phyloP scores from a whole-genome alignment of 1,140 invertebrate genomes.

The Heliconius himera region DNA sequence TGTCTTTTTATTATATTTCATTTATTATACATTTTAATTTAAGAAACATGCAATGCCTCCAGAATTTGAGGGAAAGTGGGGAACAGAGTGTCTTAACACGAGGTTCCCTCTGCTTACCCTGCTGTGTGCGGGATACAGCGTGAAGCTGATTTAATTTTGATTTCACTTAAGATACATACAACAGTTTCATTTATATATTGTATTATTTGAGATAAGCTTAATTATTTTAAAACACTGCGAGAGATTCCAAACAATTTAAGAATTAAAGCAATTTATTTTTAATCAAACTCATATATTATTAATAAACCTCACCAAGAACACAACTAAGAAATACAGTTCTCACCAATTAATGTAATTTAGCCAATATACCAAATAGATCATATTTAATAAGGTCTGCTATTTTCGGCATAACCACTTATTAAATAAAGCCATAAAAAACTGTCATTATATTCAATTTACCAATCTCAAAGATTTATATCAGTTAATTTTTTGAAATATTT shows the following conservation, averaged over 20 bases:
- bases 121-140: too few relatives aligned
- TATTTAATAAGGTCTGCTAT: neutral
- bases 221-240: too few relatives aligned
- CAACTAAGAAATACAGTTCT: neutral
- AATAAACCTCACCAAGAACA: neutral
- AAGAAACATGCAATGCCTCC: too few relatives aligned
- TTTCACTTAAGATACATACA: neutral
- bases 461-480: neutral
- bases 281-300: too few relatives aligned
- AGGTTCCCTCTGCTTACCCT: too few relatives aligned
- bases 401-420: neutral
- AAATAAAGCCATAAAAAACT: neutral
- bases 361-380: neutral
- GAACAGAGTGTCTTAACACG: too few relatives aligned
- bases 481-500: neutral
- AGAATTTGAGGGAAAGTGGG: too few relatives aligned
- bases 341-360: neutral
- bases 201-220: too few relatives aligned
- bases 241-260: too few relatives aligned
- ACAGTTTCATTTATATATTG: neutral
- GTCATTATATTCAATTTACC: neutral
- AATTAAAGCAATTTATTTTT: too few relatives aligned
- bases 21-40: neutral
- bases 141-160: too few relatives aligned
- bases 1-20: too few relatives aligned